phyloP scores from a whole-genome alignment of 2,797 vertebrate genomes.

The Pelochelys cantorii region DNA sequence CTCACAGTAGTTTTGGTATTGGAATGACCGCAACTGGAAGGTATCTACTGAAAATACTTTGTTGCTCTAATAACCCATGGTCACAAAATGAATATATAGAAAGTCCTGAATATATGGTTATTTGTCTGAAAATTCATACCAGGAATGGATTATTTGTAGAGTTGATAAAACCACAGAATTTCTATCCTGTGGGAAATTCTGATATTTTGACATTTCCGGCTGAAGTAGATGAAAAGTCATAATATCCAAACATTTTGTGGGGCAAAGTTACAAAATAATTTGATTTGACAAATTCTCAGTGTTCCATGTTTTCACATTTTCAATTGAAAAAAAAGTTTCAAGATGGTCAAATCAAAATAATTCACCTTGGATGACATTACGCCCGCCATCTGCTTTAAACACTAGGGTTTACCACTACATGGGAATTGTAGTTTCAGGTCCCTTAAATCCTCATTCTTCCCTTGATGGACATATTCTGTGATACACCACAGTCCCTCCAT shows the following conservation, averaged over 20 bases:
- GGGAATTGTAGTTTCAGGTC: neutral
- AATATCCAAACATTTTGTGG: neutral
- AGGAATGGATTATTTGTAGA: neutral
- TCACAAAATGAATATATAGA: neutral
- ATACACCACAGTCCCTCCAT: neutral
- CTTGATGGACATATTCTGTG: neutral
- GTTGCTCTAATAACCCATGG: neutral
- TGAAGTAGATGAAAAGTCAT: neutral
- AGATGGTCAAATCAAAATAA: neutral
- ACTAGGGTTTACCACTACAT: neutral
- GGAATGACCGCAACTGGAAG: conserved; percentile 77
- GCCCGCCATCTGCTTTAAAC: neutral
- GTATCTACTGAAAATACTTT: conserved; percentile 59
- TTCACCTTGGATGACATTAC: neutral
- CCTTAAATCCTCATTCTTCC: neutral
- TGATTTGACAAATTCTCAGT: neutral
- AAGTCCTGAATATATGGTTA: neutral
- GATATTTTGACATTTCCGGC: neutral
- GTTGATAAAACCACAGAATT: neutral
- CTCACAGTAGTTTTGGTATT: conserved; percentile 80
- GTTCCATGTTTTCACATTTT: neutral
- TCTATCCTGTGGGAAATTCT: neutral
- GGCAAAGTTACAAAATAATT: neutral
- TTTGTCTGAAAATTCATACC: neutral
- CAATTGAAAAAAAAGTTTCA: neutral